Base-by-base conservation (phyloP, 1,140 invertebrate genomes). In the Drosophila pseudoobscura region DNA sequence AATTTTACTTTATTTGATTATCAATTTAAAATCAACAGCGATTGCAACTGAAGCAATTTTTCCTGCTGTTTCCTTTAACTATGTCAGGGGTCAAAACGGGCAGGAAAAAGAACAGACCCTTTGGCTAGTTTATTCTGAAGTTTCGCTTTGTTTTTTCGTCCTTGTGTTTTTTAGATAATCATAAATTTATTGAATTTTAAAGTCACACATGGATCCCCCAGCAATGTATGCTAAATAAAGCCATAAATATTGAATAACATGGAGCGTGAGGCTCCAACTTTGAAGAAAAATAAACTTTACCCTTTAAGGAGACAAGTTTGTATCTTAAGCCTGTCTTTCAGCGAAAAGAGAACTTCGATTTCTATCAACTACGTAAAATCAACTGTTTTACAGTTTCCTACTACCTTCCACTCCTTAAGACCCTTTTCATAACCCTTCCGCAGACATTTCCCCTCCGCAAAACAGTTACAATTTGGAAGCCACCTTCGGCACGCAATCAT, bases 171-270 rank as follows among this genome's bases (percentile, higher is more conserved):
- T 55, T 20, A 51, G 54, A 88, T 79, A 83, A 88, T 87, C 83
- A 89, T 88, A 87, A 79, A 89, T 88, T 88, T 87, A 88, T 87
- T 87, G 83, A 79, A 89, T 88, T 87, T 88, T 88, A 76, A 83
- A 87, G 68, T 70, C 62, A 49, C 29, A 39, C 47, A 61, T 56
- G 52, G 52, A 61, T 46, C 22, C 52, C 61, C 55, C 50, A 77
- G 52, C 64, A 31, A 47, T 56, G 47, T 75, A 59, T 66, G 75
- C 57, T 52, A 74, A 62, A 49, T 60, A 58, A 41, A 35, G 24
- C 43, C 62, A 64, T 85, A 75, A 85, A 85, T 85, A 78, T 55
- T 71, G 49, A 46, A 82, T 74, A 49, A 6, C 20, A 45, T 31
- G 0, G 41, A n/a, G 46, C 50, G 50, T 39, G 49, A 57, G 45